Evolutionary conservation across 2,888 invertebrate species (phyloP).

Genomic region (Papilio elwesi): DNA sequence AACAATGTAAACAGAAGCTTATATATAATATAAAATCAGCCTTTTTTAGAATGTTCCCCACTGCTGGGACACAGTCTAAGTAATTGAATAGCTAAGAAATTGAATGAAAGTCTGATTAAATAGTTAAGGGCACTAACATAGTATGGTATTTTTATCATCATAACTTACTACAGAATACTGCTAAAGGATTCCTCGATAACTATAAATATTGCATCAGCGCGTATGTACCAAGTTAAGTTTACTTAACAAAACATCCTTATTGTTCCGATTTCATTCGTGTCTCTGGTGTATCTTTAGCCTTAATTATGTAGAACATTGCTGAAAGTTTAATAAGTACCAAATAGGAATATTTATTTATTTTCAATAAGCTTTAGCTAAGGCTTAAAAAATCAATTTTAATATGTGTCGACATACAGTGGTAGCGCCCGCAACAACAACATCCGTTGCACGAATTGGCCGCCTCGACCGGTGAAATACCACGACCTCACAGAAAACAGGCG

Average conservation of each 20-base stretch:
- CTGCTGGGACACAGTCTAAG: too few species aligned
- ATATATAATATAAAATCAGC: background rate
- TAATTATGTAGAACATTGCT: too few species aligned
- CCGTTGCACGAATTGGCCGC: too few species aligned
- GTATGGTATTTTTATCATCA: conserved; percentile 9
- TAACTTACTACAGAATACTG: background rate
- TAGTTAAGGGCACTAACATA: background rate
- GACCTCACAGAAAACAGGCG: too few species aligned
- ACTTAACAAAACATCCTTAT: background rate
- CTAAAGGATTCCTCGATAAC: conserved; percentile 5
- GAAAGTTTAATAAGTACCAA: too few species aligned
- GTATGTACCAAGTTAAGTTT: background rate
- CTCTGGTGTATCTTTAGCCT: background rate
- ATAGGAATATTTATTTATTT: too few species aligned
- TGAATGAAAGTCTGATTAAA: conserved; percentile 2
- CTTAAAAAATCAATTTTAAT: too few species aligned
- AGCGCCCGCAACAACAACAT: too few species aligned
- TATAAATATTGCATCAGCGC: conserved; percentile 21
- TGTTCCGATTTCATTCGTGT: background rate
- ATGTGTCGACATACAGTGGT: too few species aligned
- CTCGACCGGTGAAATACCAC: too few species aligned
- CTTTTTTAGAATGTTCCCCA: too few species aligned
- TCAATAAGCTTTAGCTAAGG: too few species aligned
- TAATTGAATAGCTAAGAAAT: background rate
- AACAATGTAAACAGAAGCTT: background rate